These are phyloP conservation scores for Ichneumon xanthorius DNA, from an alignment of 2,888 invertebrate species.

Conservation along the genomic window DNA sequence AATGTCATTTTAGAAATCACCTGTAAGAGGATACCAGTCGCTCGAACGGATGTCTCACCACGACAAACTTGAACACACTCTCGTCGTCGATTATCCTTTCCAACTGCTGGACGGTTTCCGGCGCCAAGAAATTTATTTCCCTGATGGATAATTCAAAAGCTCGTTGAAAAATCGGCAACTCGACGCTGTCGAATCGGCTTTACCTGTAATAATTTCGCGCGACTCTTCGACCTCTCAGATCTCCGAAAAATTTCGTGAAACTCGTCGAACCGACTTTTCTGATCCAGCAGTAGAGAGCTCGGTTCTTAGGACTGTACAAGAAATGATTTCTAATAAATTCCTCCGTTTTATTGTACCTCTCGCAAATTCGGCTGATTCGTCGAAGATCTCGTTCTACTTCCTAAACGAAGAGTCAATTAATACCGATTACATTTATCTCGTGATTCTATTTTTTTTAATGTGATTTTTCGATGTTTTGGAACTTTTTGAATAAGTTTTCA, in stretches of 20 bases:
- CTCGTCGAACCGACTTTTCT: slow-evolving; percentile 83
- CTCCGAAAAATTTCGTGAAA: slow-evolving; percentile 82
- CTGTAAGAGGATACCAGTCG: slow-evolving; percentile 83
- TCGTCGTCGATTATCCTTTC: slow-evolving; percentile 71
- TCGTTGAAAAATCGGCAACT: slow-evolving; percentile 40
- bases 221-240: slow-evolving; percentile 75
- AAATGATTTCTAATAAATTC: slow-evolving; percentile 76
- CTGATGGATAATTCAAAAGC: slow-evolving; percentile 71
- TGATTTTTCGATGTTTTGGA: no score
- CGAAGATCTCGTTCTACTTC: slow-evolving; percentile 68
- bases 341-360: slow-evolving; percentile 78
- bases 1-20: slow-evolving; percentile 67
- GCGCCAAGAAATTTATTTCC: slow-evolving; percentile 77
- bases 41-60: slow-evolving; percentile 83
- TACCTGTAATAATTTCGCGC: slow-evolving; percentile 79
- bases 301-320: slow-evolving; percentile 76
- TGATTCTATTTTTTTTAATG: background rate
- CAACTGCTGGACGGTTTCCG: slow-evolving; percentile 73
- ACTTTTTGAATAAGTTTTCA: no score
- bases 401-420: slow-evolving; percentile 56
- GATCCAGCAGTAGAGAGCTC: slow-evolving; percentile 83
- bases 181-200: slow-evolving; percentile 1
- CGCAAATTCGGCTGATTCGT: slow-evolving; percentile 76
- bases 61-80: slow-evolving; percentile 79
- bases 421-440: background rate